Base-by-base conservation (phyloP, 2,888 invertebrate species). In the Erebia palarica region DNA sequence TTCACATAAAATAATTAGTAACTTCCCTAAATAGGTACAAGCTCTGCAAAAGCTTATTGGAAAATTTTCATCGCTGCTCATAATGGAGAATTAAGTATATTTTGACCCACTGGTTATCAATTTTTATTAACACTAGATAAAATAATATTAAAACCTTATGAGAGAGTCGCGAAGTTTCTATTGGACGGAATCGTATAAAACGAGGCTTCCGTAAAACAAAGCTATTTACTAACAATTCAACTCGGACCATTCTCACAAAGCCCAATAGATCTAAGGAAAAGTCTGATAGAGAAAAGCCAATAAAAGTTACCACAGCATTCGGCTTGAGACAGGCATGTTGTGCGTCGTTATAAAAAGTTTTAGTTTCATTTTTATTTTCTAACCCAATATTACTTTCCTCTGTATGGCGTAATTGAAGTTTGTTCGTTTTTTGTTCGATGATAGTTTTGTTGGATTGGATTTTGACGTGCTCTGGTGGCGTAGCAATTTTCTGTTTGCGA, bases 151-250 rank as follows among this genome's bases (percentile, higher is more conserved):
- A 11, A 11, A 47, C 13, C 11, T 11, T 11, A 47, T 4, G 13
- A 11, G 14, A 51, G n/a, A 51, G 44, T 36, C 57, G 13, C 64
- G 14, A 87, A 87, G 81, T 87, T 86, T 86, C 86, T 86, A 87
- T 85, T 84, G 83, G 79, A 81, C 80, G 79, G 81, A 88, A 89
- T 86, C 86, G 84, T 88, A 89, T 88, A 87, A 88, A 86, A 86
- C 85, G 83, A 81, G 81, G 85, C 86, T 84, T 83, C 82, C 84
- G 81, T 86, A 81, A 84, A 88, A 88, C 83, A 86, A 36, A 87
- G 85, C 85, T 87, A 88, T 89, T 90, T 87, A 87, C 86, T 82
- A 83, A 87, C 88, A 86, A 88, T 86, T 84, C 85, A 85, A 86
- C 82, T 86, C 82, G 77, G 80, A 80, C 87, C 83, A 86, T 86